phyloP scores from a whole-genome alignment of 2,113 vertebrate genomes.

The Grammomys surdaster region DNA sequence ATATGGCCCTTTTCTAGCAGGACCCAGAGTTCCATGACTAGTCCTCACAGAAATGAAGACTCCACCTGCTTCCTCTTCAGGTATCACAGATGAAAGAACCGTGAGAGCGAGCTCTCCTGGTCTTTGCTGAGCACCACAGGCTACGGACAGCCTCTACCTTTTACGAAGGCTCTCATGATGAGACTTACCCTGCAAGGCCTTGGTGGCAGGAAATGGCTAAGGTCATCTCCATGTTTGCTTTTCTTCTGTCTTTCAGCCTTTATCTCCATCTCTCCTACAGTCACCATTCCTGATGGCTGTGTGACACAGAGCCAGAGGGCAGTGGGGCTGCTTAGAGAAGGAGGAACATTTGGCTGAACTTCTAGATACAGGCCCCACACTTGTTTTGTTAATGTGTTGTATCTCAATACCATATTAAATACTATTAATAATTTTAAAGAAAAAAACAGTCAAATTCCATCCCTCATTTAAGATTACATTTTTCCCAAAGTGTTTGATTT shows the following conservation, averaged over 20 bases:
- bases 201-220: rapidly evolving
- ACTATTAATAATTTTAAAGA: background rate
- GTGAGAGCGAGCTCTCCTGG: background rate
- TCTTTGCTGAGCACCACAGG: background rate
- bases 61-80: background rate
- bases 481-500: background rate
- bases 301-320: background rate
- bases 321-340: background rate
- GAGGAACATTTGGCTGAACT: background rate
- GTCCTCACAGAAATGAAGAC: background rate
- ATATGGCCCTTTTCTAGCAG: background rate
- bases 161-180: background rate
- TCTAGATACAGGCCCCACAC: background rate
- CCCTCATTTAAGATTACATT: background rate
- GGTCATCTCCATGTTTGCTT: background rate
- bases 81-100: background rate
- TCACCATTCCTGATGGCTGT: background rate
- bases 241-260: background rate
- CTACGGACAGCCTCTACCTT: background rate
- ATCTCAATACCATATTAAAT: background rate
- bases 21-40: background rate
- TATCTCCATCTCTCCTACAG: background rate
- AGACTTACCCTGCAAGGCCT: background rate
- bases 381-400: background rate
- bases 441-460: background rate